These are phyloP conservation scores for Patagioenas fasciata DNA, from an alignment of 2,113 vertebrate genomes.

Conservation along the genomic window DNA sequence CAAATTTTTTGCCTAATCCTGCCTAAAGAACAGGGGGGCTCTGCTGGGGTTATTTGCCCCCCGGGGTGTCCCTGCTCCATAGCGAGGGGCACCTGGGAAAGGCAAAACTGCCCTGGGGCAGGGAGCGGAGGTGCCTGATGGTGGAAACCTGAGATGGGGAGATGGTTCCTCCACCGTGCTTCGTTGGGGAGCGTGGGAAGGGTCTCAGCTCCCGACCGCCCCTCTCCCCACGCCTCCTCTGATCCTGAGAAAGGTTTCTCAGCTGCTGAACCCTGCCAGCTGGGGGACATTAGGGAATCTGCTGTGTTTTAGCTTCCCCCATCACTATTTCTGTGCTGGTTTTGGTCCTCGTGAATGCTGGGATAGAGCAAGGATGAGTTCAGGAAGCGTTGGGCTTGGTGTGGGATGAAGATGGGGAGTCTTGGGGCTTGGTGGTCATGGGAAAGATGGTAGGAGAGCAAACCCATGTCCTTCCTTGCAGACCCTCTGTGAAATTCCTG, in stretches of 20 bases:
- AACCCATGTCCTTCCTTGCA: background rate
- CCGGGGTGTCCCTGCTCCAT: background rate
- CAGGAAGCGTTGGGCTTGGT: rapidly evolving
- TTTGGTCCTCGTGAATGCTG: background rate
- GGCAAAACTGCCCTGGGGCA: background rate
- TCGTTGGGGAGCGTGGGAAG: slow-evolving; percentile 11
- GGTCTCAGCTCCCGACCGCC: background rate
- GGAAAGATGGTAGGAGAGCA: slow-evolving; percentile 36
- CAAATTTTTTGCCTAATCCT: slow-evolving; percentile 80
- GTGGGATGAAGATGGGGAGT: background rate
- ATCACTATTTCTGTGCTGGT: background rate
- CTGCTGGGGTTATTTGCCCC: slow-evolving; percentile 56
- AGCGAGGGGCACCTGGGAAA: background rate
- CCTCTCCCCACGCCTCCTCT: background rate
- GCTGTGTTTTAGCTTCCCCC: background rate
- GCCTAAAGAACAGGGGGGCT: slow-evolving; percentile 76
- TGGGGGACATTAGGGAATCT: background rate
- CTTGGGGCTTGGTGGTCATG: background rate
- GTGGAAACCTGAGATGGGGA: background rate
- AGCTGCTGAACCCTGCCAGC: background rate
- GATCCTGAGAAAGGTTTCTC: slow-evolving; percentile 37
- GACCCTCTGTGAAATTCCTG: background rate
- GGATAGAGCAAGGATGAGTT: background rate
- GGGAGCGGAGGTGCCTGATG: background rate
- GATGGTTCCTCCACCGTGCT: background rate